A percentile compares a stretch with the other conserved stretches of the same genome.
phyloP scores from a whole-genome alignment of 1,140 invertebrate species.

The Thrips palmi region DNA sequence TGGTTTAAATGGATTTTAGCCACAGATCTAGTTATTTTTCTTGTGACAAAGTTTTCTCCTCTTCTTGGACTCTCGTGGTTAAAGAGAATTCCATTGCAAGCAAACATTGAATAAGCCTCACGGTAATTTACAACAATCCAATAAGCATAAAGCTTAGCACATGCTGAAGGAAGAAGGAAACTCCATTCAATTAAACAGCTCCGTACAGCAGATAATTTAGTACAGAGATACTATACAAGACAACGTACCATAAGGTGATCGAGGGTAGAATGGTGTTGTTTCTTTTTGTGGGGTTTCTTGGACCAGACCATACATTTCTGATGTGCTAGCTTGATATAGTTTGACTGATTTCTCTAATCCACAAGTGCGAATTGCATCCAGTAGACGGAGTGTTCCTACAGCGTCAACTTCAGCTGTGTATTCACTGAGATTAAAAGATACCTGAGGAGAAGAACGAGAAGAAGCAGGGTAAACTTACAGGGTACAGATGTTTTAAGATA shows the following conservation, averaged over 20 bases:
- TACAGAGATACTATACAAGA: slow-evolving; percentile 10
- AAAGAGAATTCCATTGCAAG: slow-evolving; percentile 96
- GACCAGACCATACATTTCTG: slow-evolving; percentile 96
- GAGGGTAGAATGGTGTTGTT: slow-evolving; percentile 95
- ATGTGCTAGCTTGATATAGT: slow-evolving; percentile 98
- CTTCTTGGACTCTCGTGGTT: slow-evolving; percentile 97
- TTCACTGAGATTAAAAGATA: slow-evolving; percentile 93
- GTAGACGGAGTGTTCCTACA: slow-evolving; percentile 82
- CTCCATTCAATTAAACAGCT: not conserved
- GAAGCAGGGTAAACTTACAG: not conserved
- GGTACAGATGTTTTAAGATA: not conserved
- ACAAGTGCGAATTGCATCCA: slow-evolving; percentile 92
- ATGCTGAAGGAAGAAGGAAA: slow-evolving; percentile 41
- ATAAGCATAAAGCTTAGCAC: slow-evolving; percentile 95
- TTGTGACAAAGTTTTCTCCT: slow-evolving; percentile 97
- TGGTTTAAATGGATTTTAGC: slow-evolving; percentile 87
- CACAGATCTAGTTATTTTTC: slow-evolving; percentile 94
- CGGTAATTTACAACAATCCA: slow-evolving; percentile 98
- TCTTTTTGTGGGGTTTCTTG: slow-evolving; percentile 93
- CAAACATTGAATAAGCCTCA: slow-evolving; percentile 95
- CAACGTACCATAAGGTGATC: slow-evolving; percentile 91
- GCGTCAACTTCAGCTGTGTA: slow-evolving; percentile 99
- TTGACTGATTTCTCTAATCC: slow-evolving; percentile 65
- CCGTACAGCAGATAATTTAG: not conserved
- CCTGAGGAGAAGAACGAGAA: slow-evolving; percentile 27